A percentile compares a stretch with the other conserved stretches of the same genome.
Evolutionary conservation across 2,888 invertebrate genomes (phyloP).

Genomic region (Platypus cylindrus): DNA sequence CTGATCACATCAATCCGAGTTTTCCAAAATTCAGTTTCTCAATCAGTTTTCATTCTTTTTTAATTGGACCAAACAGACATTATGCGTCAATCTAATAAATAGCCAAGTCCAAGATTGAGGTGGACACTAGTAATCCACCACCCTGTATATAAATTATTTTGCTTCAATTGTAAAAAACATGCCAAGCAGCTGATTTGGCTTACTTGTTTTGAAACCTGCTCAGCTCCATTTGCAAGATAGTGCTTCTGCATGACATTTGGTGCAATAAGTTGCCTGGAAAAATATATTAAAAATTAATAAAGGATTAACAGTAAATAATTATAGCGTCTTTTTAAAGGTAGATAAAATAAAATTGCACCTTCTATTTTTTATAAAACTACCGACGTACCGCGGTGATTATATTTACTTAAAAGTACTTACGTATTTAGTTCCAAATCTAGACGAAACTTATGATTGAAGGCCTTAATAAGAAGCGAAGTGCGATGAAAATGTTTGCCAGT

Average conservation of each 20-base stretch:
- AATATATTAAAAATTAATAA: conserved; percentile 24
- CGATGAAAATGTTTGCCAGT: conserved; percentile 87
- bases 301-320: no score
- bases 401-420: conserved; percentile 64
- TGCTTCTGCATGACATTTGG: conserved; percentile 87
- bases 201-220: conserved; percentile 71
- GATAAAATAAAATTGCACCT: background rate
- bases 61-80: no score
- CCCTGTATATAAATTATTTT: no score
- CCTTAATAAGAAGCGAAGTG: conserved; percentile 91
- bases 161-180: no score
- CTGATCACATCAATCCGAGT: no score
- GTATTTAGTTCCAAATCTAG: conserved; percentile 92
- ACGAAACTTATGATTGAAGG: conserved; percentile 92
- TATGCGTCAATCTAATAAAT: no score
- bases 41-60: no score
- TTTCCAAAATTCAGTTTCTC: no score
- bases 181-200: no score
- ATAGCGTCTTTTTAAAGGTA: no score
- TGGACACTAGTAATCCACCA: no score
- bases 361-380: background rate
- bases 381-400: background rate
- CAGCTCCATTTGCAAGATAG: conserved; percentile 73
- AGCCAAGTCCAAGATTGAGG: no score
- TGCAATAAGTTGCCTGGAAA: conserved; percentile 80